Base-by-base conservation (phyloP, 1,140 invertebrate species). In the Metopolophium dirhodum region DNA sequence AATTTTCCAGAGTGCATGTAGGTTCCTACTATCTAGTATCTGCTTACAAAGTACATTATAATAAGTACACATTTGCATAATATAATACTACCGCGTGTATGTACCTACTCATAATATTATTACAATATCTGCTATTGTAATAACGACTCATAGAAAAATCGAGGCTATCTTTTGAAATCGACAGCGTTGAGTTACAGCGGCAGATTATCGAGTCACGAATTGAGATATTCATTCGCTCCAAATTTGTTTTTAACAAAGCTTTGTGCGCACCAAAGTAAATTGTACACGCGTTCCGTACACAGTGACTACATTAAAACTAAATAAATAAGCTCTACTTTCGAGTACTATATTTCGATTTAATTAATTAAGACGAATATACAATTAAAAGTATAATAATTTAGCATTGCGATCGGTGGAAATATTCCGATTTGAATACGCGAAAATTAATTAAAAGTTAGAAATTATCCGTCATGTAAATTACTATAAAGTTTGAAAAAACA, bases 391-490 rank as follows among this genome's bases (percentile, higher is more conserved):
- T 77, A n/a, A 77, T 77, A n/a, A 77, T 77, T 77, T n/a, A 77
- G 30, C n/a, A 30, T 18, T 68, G 77, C 30, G 30, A 49, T 9
- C 85, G 26, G 14, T 47, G 26, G 22, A 83, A 45, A 85, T 41
- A 47, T 88, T 88, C 7, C 26, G 18, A 88, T n/a, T 49, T 18
- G 7, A 88, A 51, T 47, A 20, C n/a, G 45, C 7, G 41, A 47
- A 49, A n/a, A 88, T 49, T 49, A 88, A 88, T 88, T 49, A 47
- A 88, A 88, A 88, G 45, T 49, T 49, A n/a, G 47, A 87, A 87
- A 77, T 77, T n/a, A 77, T 77, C n/a, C 30, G 30, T 30, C 61
- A 77, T 77, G 61, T 77, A 77, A 77, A 77, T 77, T 77, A 77
- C 61, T 37, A 37, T 1, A 77, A 77, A n/a, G 61, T 77, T 77